These are phyloP conservation scores for Lagorchestes hirsutus DNA, from an alignment of 2,797 vertebrate genomes.

Conservation along the genomic window DNA sequence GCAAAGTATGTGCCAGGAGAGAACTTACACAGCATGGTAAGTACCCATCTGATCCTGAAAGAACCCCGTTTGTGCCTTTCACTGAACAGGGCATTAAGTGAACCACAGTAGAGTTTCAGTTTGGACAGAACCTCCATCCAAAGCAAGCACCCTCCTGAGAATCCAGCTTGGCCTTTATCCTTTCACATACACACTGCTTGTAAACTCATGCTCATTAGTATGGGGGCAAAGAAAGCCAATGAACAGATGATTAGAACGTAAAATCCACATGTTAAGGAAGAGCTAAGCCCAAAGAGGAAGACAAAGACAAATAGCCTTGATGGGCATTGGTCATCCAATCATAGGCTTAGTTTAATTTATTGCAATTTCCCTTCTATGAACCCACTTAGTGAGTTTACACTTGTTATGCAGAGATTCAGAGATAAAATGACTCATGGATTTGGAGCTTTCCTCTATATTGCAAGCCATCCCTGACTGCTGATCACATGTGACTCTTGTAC, in stretches of 20 bases:
- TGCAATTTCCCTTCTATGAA: neutral
- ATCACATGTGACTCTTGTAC: neutral
- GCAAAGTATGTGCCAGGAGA: neutral
- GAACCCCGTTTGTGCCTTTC: neutral
- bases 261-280: slow-evolving; percentile 5
- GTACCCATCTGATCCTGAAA: neutral
- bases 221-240: neutral
- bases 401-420: neutral
- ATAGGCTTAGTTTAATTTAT: neutral
- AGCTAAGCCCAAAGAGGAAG: neutral
- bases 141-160: neutral
- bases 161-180: neutral
- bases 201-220: neutral
- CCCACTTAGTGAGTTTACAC: neutral
- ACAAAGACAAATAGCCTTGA: neutral
- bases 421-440: neutral
- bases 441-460: neutral
- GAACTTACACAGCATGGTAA: neutral
- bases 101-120: neutral
- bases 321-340: neutral
- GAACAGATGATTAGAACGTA: slow-evolving; percentile 21
- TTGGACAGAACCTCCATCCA: neutral
- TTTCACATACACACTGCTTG: slow-evolving; percentile 33
- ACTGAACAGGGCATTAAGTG: neutral
- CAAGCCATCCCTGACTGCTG: neutral